Percentiles rank a stretch among this genome's conserved stretches.
Conservation (phyloP, 2,113 vertebrate genomes). For the human region GRCh38 chr15:100030001-100030500, state of each 20-base stretch:
- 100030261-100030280: neutral
- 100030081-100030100: neutral
- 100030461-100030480: neutral
- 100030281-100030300: neutral
- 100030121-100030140: neutral
- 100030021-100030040: neutral
- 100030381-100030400: constrained; percentile 31
- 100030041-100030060: neutral
- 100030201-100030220: neutral
- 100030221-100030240: rapidly evolving
- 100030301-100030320: neutral
- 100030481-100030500: constrained; percentile 16
- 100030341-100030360: neutral
- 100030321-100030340: neutral
- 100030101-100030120: neutral
- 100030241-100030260: rapidly evolving
- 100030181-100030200: neutral
- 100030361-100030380: constrained; percentile 5
- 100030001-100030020: no score
- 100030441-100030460: neutral
- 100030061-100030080: neutral
- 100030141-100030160: neutral
- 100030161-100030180: neutral
- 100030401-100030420: neutral
- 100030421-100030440: neutral